phyloP scores from a whole-genome alignment of 2,797 vertebrate species.

The Dallia pectoralis region DNA sequence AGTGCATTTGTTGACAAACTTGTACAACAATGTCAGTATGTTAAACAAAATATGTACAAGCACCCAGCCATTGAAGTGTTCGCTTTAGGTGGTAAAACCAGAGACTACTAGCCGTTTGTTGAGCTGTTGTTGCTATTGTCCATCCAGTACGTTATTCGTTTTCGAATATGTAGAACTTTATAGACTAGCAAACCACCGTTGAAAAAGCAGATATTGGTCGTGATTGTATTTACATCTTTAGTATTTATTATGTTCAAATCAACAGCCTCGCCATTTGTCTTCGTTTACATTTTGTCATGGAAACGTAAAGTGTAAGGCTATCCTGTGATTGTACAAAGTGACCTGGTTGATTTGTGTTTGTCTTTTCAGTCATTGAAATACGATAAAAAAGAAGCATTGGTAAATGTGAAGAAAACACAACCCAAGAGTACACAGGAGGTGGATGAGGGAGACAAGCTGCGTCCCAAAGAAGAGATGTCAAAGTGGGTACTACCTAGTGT shows the following conservation, averaged over 20 bases:
- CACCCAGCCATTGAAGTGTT: background rate
- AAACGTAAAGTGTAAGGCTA: too few relatives aligned
- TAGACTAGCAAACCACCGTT: background rate
- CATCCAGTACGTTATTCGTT: too few relatives aligned
- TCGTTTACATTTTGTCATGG: background rate
- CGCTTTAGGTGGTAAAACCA: too few relatives aligned
- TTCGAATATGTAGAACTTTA: background rate
- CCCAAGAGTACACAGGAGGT: background rate
- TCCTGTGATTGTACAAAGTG: too few relatives aligned
- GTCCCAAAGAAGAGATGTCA: background rate
- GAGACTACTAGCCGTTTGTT: too few relatives aligned
- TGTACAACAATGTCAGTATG: too few relatives aligned
- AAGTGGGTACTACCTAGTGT: background rate
- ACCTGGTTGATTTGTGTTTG: too few relatives aligned
- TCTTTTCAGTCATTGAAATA: slow-evolving; percentile 1
- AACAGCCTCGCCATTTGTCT: background rate
- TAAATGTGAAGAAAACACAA: background rate
- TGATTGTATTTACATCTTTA: background rate
- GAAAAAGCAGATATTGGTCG: background rate
- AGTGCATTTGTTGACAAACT: too few relatives aligned
- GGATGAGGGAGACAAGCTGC: background rate
- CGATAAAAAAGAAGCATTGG: background rate
- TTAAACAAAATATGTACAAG: background rate
- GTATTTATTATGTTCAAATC: background rate
- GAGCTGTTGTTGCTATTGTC: too few relatives aligned